Evolutionary conservation across 2,888 invertebrate genomes (phyloP), one percentile per base, ranked within the genome.

Genomic region (Pseudoips prasinana): DNA sequence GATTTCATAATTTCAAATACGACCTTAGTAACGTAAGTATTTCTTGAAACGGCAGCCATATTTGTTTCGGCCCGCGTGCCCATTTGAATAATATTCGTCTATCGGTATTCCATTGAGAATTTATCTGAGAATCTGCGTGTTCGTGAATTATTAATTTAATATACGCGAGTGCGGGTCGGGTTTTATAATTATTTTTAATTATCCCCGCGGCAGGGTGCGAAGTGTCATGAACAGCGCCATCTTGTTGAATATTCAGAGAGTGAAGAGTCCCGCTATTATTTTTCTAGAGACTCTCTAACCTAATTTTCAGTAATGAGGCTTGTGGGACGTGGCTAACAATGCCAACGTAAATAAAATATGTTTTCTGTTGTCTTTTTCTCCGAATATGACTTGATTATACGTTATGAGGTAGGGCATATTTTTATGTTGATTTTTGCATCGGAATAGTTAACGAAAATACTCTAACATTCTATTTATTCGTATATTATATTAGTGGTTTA

Each of bases 121-220:
- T 46, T 36, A 28, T 43, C 29, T 39, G 23, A 28, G 32, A 43
- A 49, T 52, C 52, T 37, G 37, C 58, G 36, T 46, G 32, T 34
- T 43, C 40, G 37, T 46, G 53, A 57, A 62, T 71, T 62, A 67
- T 63, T 65, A 67, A 70, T 72, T 69, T 48, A 69, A 65, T 58
- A 48, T 55, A 55, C 43, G 39, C 35, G 45, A 50, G 45, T 46
- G 34, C 38, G 53, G 56, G 53, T 51, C 44, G 54, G 54, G 62
- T 58, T 65, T 72, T 60, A 65, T 74, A 70, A 80, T 82, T 73
- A 79, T 76, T 77, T 80, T 77, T 79, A 81, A 81, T 81, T 73
- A 76, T 65, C 43, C 64, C 64, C 60, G 43, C 56, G 63, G 53
- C 38, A 31, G 54, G 43, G 39, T 41, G 37, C 27, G 40, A 32